phyloP scores from a whole-genome alignment of 2,113 vertebrate genomes.

The Bubo bubo region DNA sequence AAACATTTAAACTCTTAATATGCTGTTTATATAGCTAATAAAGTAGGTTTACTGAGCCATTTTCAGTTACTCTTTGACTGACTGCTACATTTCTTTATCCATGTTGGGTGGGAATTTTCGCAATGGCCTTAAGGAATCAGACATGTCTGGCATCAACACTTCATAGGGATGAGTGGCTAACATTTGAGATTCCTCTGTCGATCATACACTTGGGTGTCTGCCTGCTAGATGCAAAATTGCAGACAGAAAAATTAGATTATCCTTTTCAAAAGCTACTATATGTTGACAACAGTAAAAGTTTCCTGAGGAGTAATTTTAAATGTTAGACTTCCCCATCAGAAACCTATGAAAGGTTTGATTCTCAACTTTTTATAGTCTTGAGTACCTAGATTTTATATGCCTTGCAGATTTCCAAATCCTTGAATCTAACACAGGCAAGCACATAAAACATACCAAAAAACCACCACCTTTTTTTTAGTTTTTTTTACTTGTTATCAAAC shows the following conservation, averaged over 20 bases:
- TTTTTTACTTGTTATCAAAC: neutral
- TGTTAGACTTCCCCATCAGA: neutral
- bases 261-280: neutral
- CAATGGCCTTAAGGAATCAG: neutral
- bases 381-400: neutral
- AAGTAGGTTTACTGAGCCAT: neutral
- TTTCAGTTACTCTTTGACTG: neutral
- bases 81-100: neutral
- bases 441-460: neutral
- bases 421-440: neutral
- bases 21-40: neutral
- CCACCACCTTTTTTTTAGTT: neutral
- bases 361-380: neutral
- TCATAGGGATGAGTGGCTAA: neutral
- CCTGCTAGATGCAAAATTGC: neutral
- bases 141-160: neutral
- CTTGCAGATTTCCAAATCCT: neutral
- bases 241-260: neutral
- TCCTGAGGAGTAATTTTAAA: neutral
- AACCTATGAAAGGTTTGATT: neutral
- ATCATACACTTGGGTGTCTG: neutral
- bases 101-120: neutral
- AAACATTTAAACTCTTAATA: neutral
- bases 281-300: neutral
- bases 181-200: neutral